phyloP scores from a whole-genome alignment of 2,888 invertebrate species.

The Patella pellucida region DNA sequence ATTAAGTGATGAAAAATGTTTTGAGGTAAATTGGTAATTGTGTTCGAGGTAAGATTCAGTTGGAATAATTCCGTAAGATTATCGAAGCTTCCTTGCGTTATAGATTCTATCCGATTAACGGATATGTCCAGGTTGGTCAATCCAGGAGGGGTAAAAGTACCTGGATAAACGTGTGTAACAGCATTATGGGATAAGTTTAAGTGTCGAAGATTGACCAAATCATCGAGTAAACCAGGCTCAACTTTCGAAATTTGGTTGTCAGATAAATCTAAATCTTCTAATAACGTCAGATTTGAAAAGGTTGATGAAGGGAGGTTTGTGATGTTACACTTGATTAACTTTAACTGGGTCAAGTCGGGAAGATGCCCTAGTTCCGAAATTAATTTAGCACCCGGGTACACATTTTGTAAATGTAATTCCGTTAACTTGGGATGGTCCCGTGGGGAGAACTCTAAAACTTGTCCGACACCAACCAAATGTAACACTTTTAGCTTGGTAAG shows the following conservation, averaged over 20 bases:
- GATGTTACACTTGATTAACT: background rate
- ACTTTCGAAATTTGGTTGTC: conserved; percentile 26
- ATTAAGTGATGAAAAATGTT: conserved; percentile 37
- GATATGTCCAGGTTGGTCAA: conserved; percentile 27
- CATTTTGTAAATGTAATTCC: background rate
- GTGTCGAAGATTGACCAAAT: conserved; percentile 19
- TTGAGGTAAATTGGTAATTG: conserved; percentile 28
- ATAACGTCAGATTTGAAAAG: background rate
- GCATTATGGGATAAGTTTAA: conserved; percentile 28
- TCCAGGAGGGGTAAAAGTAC: conserved; percentile 14
- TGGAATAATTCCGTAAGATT: background rate
- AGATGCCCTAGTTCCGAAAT: background rate
- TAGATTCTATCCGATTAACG: background rate
- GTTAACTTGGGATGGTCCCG: background rate
- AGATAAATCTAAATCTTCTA: conserved; percentile 24
- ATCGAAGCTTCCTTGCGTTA: background rate
- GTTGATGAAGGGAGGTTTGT: background rate
- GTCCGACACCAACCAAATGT: background rate
- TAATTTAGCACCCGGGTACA: background rate
- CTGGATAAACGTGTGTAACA: conserved; percentile 16
- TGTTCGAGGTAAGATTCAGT: conserved; percentile 44
- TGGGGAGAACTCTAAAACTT: background rate
- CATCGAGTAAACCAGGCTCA: conserved; percentile 23
- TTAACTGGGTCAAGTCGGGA: background rate
- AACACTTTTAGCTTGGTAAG: background rate